Conservation (phyloP, 92 coral and sea anemone genomes). For the Pocillopora meandrina region DNA sequence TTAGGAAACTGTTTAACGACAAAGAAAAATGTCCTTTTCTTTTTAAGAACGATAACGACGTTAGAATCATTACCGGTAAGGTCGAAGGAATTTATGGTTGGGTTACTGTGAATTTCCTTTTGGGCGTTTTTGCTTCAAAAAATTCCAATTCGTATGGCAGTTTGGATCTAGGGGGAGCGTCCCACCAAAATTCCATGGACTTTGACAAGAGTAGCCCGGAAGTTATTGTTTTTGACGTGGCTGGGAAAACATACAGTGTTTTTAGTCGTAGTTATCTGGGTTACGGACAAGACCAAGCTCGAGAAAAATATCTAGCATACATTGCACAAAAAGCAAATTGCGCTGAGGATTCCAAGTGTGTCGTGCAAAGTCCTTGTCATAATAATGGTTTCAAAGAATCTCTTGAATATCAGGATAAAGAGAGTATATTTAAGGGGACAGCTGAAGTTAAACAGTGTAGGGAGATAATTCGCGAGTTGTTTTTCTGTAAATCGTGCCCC, state of each 20-base stretch:
- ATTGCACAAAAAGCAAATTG: conserved; percentile 15
- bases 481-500: conserved; percentile 59
- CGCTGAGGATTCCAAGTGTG: neutral
- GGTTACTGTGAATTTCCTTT: conserved; percentile 61
- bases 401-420: conserved; percentile 8
- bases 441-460: conserved; percentile 16
- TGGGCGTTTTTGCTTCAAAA: conserved; percentile 28
- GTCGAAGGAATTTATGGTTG: conserved; percentile 56
- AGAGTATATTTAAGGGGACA: conserved; percentile 26
- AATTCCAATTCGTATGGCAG: conserved; percentile 3
- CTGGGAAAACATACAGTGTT: conserved; percentile 31
- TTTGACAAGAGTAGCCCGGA: neutral
- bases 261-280: conserved; percentile 65
- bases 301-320: conserved; percentile 20
- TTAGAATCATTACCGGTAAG: conserved; percentile 44
- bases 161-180: conserved; percentile 67
- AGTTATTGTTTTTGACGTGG: conserved; percentile 1
- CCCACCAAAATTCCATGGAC: conserved; percentile 53
- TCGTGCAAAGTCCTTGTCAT: conserved; percentile 58
- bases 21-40: conserved; percentile 51
- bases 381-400: conserved; percentile 39
- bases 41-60: conserved; percentile 37
- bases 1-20: conserved; percentile 42
- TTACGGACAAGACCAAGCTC: conserved; percentile 55
- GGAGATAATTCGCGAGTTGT: conserved; percentile 17